Evolutionary conservation across 23 tunicate genomes (phyloP).

Genomic region (Diplosoma virens): DNA sequence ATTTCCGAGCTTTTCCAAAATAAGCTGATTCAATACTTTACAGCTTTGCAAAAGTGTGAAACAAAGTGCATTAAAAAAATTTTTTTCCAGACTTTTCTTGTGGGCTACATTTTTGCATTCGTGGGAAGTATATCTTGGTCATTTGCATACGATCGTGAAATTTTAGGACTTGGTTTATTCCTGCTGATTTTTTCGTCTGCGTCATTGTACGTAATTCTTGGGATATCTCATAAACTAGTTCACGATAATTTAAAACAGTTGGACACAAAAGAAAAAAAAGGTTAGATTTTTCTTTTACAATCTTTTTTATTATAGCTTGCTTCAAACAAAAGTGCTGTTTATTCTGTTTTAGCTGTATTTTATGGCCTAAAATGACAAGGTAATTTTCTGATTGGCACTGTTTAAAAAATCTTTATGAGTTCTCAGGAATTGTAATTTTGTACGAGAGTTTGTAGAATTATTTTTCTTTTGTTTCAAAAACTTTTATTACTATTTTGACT

Average conservation of each 20-base stretch:
- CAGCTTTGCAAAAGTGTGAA: not conserved
- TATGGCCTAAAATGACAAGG: too few relatives aligned
- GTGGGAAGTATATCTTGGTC: conserved; percentile 43
- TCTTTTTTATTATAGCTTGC: too few relatives aligned
- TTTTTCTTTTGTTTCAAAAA: too few relatives aligned
- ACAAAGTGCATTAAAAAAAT: too few relatives aligned
- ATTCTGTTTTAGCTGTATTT: not conserved
- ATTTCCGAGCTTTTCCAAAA: too few relatives aligned
- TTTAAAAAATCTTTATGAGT: too few relatives aligned
- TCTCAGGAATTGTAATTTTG: too few relatives aligned
- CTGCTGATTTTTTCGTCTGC: conserved; percentile 27
- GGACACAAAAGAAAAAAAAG: conserved; percentile 14
- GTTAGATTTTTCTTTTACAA: not conserved
- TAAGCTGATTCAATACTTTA: too few relatives aligned
- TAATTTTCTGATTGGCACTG: too few relatives aligned
- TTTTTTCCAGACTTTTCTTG: conserved; percentile 34
- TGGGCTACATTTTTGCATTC: conserved; percentile 36
- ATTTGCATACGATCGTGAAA: conserved; percentile 65
- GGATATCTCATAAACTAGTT: conserved; percentile 28
- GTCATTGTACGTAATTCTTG: conserved; percentile 31
- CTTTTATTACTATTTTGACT: too few relatives aligned
- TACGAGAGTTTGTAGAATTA: too few relatives aligned
- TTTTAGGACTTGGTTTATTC: conserved; percentile 33
- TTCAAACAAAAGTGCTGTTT: not conserved
- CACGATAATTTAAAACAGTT: conserved; percentile 2